phyloP scores from a whole-genome alignment of 2,113 vertebrate species.

The Ciconia stormi region DNA sequence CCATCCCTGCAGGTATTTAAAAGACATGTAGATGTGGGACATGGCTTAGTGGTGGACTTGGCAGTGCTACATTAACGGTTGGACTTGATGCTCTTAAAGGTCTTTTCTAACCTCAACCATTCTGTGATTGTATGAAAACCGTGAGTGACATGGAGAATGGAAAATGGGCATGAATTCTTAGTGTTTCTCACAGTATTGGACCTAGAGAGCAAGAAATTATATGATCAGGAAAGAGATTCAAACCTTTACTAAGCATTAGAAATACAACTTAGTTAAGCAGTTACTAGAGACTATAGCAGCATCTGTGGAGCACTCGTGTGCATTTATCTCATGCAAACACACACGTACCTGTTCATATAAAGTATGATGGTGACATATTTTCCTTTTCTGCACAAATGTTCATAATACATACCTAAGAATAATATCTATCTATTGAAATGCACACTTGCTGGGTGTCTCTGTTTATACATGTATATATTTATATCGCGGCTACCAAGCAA shows the following conservation, averaged over 20 bases:
- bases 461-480: background rate
- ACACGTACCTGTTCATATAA: background rate
- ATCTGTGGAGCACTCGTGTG: fast-evolving
- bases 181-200: background rate
- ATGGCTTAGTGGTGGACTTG: background rate
- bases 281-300: background rate
- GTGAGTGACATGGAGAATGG: background rate
- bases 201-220: background rate
- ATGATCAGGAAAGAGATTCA: background rate
- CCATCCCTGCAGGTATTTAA: background rate
- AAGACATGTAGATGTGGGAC: background rate
- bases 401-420: background rate
- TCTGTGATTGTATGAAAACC: background rate
- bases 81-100: background rate
- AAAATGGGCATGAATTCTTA: background rate
- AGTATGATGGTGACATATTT: background rate
- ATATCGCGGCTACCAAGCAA: background rate
- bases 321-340: background rate
- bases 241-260: background rate
- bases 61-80: background rate
- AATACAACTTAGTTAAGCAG: background rate
- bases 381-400: background rate
- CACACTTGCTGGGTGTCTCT: background rate
- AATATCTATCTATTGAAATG: background rate
- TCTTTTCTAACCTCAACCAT: background rate